Conservation (phyloP, 2,113 vertebrate species). For the Campylomormyrus tamandua region DNA sequence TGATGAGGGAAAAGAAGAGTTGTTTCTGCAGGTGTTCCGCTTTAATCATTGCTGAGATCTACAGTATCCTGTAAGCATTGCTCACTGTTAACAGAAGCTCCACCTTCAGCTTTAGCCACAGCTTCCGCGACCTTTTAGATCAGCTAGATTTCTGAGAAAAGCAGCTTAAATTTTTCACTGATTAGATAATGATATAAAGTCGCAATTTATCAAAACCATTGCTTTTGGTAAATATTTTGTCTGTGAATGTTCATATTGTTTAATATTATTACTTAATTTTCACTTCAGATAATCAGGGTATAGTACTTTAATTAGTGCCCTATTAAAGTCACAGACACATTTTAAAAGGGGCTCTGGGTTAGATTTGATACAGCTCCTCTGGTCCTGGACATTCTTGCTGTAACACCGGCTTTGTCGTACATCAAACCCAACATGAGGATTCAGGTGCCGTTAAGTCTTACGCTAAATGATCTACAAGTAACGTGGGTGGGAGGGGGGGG, state of each 20-base stretch:
- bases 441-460: neutral
- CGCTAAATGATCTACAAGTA: neutral
- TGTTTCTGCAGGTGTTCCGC: neutral
- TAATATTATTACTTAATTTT: neutral
- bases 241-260: neutral
- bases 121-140: slow-evolving; percentile 5
- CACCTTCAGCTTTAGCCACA: neutral
- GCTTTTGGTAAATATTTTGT: neutral
- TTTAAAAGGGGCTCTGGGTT: neutral
- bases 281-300: neutral
- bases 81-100: neutral
- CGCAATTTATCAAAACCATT: neutral
- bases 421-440: neutral
- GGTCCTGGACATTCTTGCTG: neutral
- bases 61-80: neutral
- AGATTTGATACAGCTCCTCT: neutral
- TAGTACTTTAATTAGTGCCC: neutral
- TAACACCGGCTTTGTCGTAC: neutral
- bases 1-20: neutral
- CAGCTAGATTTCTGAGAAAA: slow-evolving; percentile 11
- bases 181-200: neutral
- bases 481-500: neutral
- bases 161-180: neutral
- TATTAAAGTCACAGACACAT: neutral
- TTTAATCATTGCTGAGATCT: slow-evolving; percentile 5